These are phyloP conservation scores for Climacteris rufus DNA, from an alignment of 2,113 vertebrate genomes.

Conservation along the genomic window DNA sequence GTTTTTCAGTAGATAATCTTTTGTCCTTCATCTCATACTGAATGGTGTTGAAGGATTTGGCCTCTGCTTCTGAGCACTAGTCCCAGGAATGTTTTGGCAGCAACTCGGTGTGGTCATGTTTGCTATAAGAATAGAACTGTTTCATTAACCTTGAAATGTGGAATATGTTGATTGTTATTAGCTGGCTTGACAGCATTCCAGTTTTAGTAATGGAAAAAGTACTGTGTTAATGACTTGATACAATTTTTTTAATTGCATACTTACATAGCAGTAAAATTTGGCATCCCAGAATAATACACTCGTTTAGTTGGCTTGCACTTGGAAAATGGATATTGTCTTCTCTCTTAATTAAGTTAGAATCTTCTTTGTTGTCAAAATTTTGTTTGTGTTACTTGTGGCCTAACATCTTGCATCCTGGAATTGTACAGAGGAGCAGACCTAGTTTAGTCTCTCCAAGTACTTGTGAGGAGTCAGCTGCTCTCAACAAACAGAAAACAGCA, in stretches of 20 bases:
- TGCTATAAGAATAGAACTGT: slow-evolving; percentile 6
- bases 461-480: not conserved
- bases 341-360: not conserved
- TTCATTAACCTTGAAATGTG: slow-evolving; percentile 22
- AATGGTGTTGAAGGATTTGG: not conserved
- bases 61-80: not conserved
- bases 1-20: not conserved
- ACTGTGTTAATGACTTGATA: not conserved
- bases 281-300: not conserved
- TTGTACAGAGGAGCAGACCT: not conserved
- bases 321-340: not conserved
- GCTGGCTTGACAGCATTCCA: not conserved
- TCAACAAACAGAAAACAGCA: not conserved
- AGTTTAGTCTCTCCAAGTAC: not conserved
- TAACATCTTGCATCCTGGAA: not conserved
- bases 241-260: not conserved
- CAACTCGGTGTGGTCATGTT: not conserved
- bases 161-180: not conserved
- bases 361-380: not conserved
- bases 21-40: not conserved
- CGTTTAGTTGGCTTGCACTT: not conserved
- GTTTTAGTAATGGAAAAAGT: not conserved
- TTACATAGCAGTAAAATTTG: not conserved
- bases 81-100: slow-evolving; percentile 25
- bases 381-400: not conserved